A percentile compares a stretch with the other conserved stretches of the same genome.
phyloP scores from a whole-genome alignment of 2,888 invertebrate species.

The Synanthedon vespiformis region DNA sequence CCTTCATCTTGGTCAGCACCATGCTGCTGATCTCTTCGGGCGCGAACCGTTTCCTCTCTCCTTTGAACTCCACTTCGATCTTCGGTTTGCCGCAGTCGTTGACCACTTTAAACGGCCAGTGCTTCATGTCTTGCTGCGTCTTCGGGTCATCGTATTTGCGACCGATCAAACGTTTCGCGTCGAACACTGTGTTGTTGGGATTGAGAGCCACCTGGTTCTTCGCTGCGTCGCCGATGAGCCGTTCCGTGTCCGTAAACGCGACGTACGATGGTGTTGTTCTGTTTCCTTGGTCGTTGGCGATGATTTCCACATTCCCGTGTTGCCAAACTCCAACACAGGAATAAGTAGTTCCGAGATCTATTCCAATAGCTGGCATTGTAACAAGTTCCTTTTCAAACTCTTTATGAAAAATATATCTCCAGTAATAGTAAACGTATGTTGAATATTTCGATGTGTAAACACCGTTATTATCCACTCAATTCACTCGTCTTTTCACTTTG shows the following conservation, averaged over 20 bases:
- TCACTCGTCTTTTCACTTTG: not conserved
- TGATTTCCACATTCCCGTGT: constrained; percentile 79
- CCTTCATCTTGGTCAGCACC: constrained; percentile 81
- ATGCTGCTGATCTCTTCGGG: constrained; percentile 74
- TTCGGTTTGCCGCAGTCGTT: constrained; percentile 69
- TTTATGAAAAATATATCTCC: not conserved
- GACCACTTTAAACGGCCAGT: constrained; percentile 78
- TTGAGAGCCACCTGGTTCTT: constrained; percentile 74
- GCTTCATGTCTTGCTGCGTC: constrained; percentile 77
- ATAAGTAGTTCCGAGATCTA: constrained; percentile 70
- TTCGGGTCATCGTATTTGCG: constrained; percentile 71
- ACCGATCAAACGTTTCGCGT: constrained; percentile 81
- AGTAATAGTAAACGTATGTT: not conserved
- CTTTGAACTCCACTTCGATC: constrained; percentile 68
- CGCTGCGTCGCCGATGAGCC: constrained; percentile 69
- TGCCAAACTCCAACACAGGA: constrained; percentile 66
- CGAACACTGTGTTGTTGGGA: constrained; percentile 75
- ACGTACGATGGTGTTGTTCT: constrained; percentile 74
- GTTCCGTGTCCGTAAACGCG: constrained; percentile 70
- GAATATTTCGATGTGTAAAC: not conserved
- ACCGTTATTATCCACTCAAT: not conserved
- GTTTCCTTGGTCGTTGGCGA: constrained; percentile 66
- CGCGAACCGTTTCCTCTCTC: constrained; percentile 62
- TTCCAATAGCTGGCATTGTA: constrained; percentile 68
- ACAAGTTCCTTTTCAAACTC: constrained; percentile 8